Evolutionary conservation across 2,888 invertebrate species (phyloP).

Genomic region (Sarcophaga caerulescens): DNA sequence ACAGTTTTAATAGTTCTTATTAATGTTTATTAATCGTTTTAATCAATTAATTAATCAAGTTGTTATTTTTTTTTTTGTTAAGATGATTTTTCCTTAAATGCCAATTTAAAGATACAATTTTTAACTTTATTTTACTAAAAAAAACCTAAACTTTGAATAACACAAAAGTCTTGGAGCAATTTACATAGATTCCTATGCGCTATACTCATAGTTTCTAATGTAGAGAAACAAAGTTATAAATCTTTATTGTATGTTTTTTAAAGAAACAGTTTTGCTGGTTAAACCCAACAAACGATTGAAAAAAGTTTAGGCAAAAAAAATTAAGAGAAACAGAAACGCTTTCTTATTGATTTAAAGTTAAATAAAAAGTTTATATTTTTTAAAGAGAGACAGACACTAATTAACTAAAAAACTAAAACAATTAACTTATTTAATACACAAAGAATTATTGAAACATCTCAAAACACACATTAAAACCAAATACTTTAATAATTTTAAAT

Average conservation of each 20-base stretch:
- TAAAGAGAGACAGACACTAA: slow-evolving; percentile 61
- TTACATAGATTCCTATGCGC: background rate
- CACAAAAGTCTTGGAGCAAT: too few species aligned
- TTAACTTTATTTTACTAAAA: slow-evolving; percentile 10
- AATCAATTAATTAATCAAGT: slow-evolving; percentile 23
- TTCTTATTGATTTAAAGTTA: slow-evolving; percentile 61
- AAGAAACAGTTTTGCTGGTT: slow-evolving; percentile 14
- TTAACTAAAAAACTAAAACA: background rate
- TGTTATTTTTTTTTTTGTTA: background rate
- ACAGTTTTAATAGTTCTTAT: slow-evolving; percentile 39
- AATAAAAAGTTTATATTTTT: slow-evolving; percentile 66
- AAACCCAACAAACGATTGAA: background rate
- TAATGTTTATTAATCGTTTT: background rate
- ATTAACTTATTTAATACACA: background rate
- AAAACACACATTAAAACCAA: background rate
- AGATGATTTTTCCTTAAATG: slow-evolving; percentile 22
- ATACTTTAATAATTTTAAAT: too few species aligned
- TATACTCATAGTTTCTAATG: background rate
- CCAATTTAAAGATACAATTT: slow-evolving; percentile 61
- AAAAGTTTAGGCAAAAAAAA: background rate
- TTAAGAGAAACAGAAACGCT: slow-evolving; percentile 40
- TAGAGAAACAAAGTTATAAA: background rate
- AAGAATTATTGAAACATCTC: background rate
- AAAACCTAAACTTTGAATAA: background rate
- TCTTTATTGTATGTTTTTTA: background rate